Conservation (phyloP, 1,140 invertebrate genomes). For the Aphelenchoides fujianensis region DNA sequence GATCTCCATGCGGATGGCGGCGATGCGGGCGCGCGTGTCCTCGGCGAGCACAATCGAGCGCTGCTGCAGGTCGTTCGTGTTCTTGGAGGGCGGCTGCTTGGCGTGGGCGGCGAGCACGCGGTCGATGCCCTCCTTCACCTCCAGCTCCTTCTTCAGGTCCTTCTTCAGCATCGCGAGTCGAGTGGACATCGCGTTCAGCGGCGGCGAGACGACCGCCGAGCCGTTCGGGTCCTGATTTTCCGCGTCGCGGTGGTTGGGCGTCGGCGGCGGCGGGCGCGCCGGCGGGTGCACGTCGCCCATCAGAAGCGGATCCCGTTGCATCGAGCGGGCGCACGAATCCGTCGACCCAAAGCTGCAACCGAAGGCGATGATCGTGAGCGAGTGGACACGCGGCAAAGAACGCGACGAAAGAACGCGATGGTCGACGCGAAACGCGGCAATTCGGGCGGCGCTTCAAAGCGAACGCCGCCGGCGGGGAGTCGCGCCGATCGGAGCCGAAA, state of each 20-base stretch:
- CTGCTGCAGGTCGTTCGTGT: conserved; percentile 34
- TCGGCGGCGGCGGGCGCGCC: too few relatives aligned
- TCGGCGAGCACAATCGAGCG: conserved; percentile 41
- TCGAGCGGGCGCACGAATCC: too few relatives aligned
- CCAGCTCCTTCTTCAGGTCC: conserved; percentile 54
- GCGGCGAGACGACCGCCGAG: neutral
- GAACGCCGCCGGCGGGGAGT: too few relatives aligned
- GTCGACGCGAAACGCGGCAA: too few relatives aligned
- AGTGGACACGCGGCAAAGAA: too few relatives aligned
- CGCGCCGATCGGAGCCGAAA: too few relatives aligned
- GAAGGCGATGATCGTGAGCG: too few relatives aligned
- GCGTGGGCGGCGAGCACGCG: conserved; percentile 37
- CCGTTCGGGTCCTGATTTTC: conserved; percentile 8
- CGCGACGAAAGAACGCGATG: too few relatives aligned
- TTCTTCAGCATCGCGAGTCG: conserved; percentile 35
- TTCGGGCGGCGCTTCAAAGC: too few relatives aligned
- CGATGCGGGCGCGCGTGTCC: conserved; percentile 56
- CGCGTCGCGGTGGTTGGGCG: neutral
- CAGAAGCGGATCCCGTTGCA: neutral
- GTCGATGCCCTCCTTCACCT: conserved; percentile 59
- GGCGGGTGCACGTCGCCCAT: neutral
- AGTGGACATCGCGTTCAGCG: neutral
- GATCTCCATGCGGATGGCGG: conserved; percentile 56
- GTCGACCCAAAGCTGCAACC: too few relatives aligned
- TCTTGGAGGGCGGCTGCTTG: conserved; percentile 25